phyloP scores from a whole-genome alignment of 2,888 invertebrate species.

The Bombylius discolor region DNA sequence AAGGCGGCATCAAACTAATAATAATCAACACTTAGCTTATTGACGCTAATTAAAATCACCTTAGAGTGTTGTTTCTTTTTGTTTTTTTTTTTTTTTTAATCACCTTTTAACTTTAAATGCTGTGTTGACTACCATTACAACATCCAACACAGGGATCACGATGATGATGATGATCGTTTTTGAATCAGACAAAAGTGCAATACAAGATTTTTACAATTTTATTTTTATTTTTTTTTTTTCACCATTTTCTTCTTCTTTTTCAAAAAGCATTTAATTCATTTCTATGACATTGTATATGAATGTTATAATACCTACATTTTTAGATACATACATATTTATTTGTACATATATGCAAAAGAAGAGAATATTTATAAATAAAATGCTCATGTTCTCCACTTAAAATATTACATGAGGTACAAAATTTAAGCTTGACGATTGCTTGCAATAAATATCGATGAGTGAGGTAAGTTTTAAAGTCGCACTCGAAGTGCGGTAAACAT shows the following conservation, averaged over 20 bases:
- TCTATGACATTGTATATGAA: too few relatives aligned
- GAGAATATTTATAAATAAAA: neutral
- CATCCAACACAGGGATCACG: too few relatives aligned
- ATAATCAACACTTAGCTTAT: constrained; percentile 15
- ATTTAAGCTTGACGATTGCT: neutral
- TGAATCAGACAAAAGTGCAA: neutral
- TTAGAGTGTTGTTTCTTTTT: constrained; percentile 5
- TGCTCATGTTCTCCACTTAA: neutral
- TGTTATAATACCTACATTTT: too few relatives aligned
- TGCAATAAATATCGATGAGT: constrained; percentile 15
- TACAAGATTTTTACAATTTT: too few relatives aligned
- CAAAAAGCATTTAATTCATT: too few relatives aligned
- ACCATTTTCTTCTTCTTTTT: too few relatives aligned
- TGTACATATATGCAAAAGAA: neutral
- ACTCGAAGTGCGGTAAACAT: constrained; percentile 8
- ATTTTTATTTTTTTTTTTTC: too few relatives aligned
- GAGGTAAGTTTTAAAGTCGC: constrained; percentile 7
- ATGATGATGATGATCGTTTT: too few relatives aligned
- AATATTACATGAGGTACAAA: neutral
- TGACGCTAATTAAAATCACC: constrained; percentile 15
- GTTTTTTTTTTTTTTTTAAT: neutral
- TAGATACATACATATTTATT: neutral
- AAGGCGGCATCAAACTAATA: neutral
- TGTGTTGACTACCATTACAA: neutral
- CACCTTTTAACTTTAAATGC: too few relatives aligned